Evolutionary conservation across 2,888 invertebrate species (phyloP).

Genomic region (Conistra vaccinii): DNA sequence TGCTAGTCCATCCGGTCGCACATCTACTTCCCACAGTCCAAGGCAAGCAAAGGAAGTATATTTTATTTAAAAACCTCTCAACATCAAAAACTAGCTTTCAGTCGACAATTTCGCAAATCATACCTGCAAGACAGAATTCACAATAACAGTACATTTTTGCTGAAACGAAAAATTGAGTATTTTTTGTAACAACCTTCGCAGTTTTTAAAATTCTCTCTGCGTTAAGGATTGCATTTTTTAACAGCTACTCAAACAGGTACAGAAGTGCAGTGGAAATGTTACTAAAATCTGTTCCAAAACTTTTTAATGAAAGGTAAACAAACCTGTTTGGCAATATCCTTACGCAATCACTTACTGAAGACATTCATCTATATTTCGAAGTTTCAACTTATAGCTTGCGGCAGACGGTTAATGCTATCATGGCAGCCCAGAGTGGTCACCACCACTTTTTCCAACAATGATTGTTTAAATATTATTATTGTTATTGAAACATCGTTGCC

Average conservation of each 20-base stretch:
- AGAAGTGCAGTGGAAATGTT: conserved; percentile 34
- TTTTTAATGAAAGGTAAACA: not conserved
- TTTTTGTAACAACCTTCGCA: conserved; percentile 18
- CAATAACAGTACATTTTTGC: conserved; percentile 50
- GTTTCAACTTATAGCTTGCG: not conserved
- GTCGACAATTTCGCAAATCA: conserved; percentile 47
- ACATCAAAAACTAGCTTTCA: conserved; percentile 43
- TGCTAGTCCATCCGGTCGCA: conserved; percentile 15
- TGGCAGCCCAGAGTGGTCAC: too few relatives aligned
- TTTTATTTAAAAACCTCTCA: conserved; percentile 47
- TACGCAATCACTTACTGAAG: not conserved
- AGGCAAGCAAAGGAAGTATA: conserved; percentile 16
- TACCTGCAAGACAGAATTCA: conserved; percentile 58
- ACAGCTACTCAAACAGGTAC: conserved; percentile 71
- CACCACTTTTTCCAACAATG: not conserved
- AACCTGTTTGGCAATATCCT: not conserved
- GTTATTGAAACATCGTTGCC: not conserved
- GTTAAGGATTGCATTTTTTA: conserved; percentile 72
- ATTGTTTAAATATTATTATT: not conserved
- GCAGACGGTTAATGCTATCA: too few relatives aligned
- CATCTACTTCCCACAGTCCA: not conserved
- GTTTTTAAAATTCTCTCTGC: conserved; percentile 67
- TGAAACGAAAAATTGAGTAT: conserved; percentile 22
- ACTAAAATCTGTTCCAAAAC: conserved; percentile 1
- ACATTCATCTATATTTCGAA: not conserved